Base-by-base conservation (phyloP, 2,113 vertebrate genomes). In the Lonchura striata region DNA sequence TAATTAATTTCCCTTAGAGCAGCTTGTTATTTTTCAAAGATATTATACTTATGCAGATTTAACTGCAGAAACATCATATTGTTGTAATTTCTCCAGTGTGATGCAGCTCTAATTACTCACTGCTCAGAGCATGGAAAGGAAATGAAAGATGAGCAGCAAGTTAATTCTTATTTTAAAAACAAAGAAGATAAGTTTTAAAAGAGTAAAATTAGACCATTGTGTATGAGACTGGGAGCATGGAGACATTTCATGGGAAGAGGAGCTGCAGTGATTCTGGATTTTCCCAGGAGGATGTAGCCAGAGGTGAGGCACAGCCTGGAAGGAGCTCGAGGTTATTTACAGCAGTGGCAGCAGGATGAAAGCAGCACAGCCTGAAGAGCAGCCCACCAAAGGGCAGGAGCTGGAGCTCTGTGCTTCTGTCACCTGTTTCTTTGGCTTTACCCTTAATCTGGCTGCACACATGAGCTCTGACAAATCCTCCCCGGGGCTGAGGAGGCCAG, bases 1-100 rank as follows among this genome's bases (percentile, higher is more conserved):
- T 82, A 82, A 96, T 97, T 97, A 94, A 95, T 95, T 95, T 88
- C 59, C 60, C 66, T 92, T 85, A 72, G 77, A 88, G 78, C 25
- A 94, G 86, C 75, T 79, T 86, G 76, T 84, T 94, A 82, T 95
- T 91, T 95, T 87, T 90, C 88, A 78, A 85, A 92, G 94, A 68
- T 90, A 95, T 91, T 92, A 70, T 72, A 92, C 64, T 94, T 95
- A 70, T 39, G 81, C 88, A 95, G 84, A 90, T 90, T 86, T 88
- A 90, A 88, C 89, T 61, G 66, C 54, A 86, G 96, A 92, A 97
- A 82, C 85, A 79, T 37, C 74, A 82, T 49, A 82, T 79, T 86
- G 60, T 66, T 75, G 35, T 70, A 72, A 84, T 92, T 88, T 63
- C 65, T 93, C 69, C 65, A 84, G 76, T 77, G 66, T 77, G 70